Evolutionary conservation across 2,888 invertebrate species (phyloP), one percentile per base, ranked within the genome.

Genomic region (Stomorhina lunata): DNA sequence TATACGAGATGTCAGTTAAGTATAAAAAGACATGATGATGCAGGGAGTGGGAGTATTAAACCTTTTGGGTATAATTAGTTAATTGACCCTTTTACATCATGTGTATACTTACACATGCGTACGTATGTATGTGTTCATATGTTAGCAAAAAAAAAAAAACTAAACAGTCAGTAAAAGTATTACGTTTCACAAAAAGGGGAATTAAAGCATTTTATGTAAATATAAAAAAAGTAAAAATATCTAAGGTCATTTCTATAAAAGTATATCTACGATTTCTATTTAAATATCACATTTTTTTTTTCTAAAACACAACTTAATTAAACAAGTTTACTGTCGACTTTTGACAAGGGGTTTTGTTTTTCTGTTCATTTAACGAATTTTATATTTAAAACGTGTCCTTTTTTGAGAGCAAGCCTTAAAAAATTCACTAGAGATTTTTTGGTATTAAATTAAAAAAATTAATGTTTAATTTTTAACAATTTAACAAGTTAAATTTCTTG

Each of bases 61-160:
- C 63, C 84, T 78, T 83, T 79, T 48, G 80, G 59, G 85, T 66
- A 73, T 84, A 82, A 82, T 84, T 84, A 84, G 81, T 84, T 84
- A 84, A 84, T 84, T 84, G 81, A 82, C 83, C 84, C 80, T 55
- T 78, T 80, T 81, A 27, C 27, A 59, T 48, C 66, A 66, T 32
- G 50, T 37, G 15, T 10, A n/a, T n/a, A n/a, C n/a, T n/a, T n/a
- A n/a, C n/a, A n/a, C n/a, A n/a, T n/a, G n/a, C n/a, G n/a, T n/a
- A n/a, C n/a, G 12, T 12, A 61, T 27, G 17, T 25, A 48, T 27
- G 25, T 15, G 12, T 57, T 29, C 43, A 63, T 61, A 53, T 40
- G 15, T n/a, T n/a, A n/a, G n/a, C n/a, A n/a, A n/a, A n/a, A n/a
- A n/a, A n/a, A 73, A 73, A 63, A 9, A 9, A n/a, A 63, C 27